These are phyloP conservation scores for Noctua janthina DNA, from an alignment of 2,888 invertebrate species.

Conservation along the genomic window DNA sequence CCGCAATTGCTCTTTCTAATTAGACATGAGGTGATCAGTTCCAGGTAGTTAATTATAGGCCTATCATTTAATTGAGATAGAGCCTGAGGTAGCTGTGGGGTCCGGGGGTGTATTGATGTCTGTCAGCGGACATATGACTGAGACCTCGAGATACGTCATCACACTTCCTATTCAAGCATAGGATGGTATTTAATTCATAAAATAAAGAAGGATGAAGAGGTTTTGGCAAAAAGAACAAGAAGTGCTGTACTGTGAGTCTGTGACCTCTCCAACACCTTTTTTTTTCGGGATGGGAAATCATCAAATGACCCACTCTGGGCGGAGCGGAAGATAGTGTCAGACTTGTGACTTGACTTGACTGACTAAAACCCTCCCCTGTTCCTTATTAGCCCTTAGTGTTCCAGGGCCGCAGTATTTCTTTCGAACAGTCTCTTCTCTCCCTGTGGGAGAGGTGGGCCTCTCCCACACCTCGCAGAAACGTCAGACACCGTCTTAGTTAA, in stretches of 20 bases:
- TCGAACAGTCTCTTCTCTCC: no score
- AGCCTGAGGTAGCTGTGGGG: background rate
- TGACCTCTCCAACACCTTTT: background rate
- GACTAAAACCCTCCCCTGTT: no score
- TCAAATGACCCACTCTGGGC: no score
- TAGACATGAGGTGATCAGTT: background rate
- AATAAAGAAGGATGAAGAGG: background rate
- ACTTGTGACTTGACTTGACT: no score
- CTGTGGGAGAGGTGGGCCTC: no score
- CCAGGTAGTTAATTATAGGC: background rate
- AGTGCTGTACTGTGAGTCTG: no score
- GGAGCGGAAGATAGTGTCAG: no score
- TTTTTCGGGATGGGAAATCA: no score
- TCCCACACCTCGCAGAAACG: background rate
- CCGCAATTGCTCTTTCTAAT: background rate
- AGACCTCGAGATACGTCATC: background rate
- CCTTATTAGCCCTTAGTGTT: no score
- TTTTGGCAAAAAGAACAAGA: no score
- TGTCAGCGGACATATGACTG: background rate
- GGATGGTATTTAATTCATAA: background rate
- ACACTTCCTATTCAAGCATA: background rate
- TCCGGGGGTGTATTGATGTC: background rate
- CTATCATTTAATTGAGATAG: background rate
- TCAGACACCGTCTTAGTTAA: background rate
- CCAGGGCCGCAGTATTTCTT: no score